These are phyloP conservation scores for Phoxinus dragarum DNA, from an alignment of 2,797 vertebrate species.

Conservation along the genomic window DNA sequence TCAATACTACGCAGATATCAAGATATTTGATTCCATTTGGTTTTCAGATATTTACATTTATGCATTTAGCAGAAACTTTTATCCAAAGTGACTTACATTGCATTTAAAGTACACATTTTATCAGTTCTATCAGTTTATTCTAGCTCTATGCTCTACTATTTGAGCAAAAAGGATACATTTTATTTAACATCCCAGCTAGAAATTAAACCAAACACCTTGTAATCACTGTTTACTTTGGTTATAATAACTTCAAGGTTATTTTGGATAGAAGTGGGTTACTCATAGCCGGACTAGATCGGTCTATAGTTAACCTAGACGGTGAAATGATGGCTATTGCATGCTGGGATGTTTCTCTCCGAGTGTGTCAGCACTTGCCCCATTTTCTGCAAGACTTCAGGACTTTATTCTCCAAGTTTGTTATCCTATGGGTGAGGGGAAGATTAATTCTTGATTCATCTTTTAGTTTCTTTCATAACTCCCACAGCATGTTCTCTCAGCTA, in stretches of 20 bases:
- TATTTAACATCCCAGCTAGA: neutral
- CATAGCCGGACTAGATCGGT: too few relatives aligned
- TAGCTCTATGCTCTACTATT: neutral
- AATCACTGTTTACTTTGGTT: too few relatives aligned
- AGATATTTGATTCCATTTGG: neutral
- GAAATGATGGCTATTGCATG: too few relatives aligned
- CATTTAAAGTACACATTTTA: neutral
- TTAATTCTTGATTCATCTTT: constrained; percentile 48
- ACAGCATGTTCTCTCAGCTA: constrained; percentile 31
- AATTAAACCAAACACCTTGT: too few relatives aligned
- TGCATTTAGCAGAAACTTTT: neutral
- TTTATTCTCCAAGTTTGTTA: constrained; percentile 5
- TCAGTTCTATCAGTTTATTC: neutral
- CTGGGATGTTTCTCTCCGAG: neutral
- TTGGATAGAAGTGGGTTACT: too few relatives aligned
- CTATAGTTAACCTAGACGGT: too few relatives aligned
- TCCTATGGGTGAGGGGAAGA: neutral
- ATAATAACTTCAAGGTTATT: too few relatives aligned
- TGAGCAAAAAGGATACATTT: neutral
- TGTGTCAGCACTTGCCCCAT: neutral
- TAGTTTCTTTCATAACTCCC: constrained; percentile 49
- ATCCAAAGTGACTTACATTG: neutral
- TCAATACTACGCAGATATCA: neutral
- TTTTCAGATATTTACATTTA: neutral
- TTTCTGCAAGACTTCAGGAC: neutral